Base-by-base conservation (phyloP, 2,888 invertebrate species). In the Exephanes ischioxanthus region DNA sequence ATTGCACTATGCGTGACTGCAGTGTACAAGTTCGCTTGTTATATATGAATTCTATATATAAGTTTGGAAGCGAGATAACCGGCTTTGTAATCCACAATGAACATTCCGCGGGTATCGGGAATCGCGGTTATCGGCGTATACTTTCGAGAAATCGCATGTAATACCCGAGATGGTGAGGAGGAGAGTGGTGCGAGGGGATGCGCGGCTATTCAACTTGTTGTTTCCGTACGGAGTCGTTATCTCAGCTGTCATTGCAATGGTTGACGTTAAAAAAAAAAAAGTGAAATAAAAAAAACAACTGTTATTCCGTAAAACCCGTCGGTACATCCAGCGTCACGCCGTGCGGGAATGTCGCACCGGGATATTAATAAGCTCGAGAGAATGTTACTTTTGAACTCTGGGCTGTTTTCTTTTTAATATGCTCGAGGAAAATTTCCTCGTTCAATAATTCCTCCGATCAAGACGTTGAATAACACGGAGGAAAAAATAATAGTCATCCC, bases 141-240 rank as follows among this genome's bases (percentile, higher is more conserved):
- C 71, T 86, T 85, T 84, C 79, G 68, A 67, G 79, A 77, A 86
- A 80, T 82, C 78, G 83, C 51, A 79, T 82, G 79, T 76, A 82
- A 79, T 66, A 66, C 66, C 37, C 66, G 30, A 9, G n/a, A 68
- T 67, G 51, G 51, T 19, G 41, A 9, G 72, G 45, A 48, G 48
- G 37, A 30, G 66, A 33, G 22, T 14, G 30, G 26, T 19, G 53
- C 37, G 72, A 72, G 48, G 48, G 67, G 51, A 26, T 72, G 30
- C 30, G 58, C 86, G 91, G 91, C 85, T 90, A 85, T 92, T 92
- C 90, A 92, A 91, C 92, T 91, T 90, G 90, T 89, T 91, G 90
- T 91, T 92, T 89, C 86, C 86, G 86, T 82, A 84, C 80, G 48
- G 51, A n/a, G 37, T 68, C 83, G 82, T 91, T 91, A 90, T 91